Conservation (phyloP, 2,113 vertebrate genomes). For the Oceanodroma tethys region DNA sequence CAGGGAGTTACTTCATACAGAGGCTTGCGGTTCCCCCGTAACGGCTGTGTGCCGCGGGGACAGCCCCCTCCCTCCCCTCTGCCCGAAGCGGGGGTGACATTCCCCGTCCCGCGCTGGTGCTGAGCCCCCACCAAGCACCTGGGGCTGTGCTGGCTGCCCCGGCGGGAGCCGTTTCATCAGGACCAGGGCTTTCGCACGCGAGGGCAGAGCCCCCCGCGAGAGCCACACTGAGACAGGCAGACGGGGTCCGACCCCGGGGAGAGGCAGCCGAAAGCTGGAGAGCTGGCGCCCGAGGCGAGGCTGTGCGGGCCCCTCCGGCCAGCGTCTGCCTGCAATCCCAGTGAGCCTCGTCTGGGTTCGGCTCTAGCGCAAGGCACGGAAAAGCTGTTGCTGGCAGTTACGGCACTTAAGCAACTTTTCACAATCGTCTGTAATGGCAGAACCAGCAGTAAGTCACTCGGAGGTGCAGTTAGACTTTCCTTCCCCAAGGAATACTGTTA, state of each 20-base stretch:
- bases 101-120: background rate
- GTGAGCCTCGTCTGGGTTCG: fast-evolving
- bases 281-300: fast-evolving
- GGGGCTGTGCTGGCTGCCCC: background rate
- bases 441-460: background rate
- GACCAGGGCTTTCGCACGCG: fast-evolving
- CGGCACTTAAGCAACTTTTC: background rate
- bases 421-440: background rate
- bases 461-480: background rate
- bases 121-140: background rate
- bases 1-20: background rate
- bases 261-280: background rate
- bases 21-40: background rate
- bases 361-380: background rate
- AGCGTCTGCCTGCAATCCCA: background rate
- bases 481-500: slow-evolving; percentile 17
- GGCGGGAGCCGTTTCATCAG: background rate
- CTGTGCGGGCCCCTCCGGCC: background rate
- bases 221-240: background rate
- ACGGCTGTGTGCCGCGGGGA: background rate
- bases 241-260: fast-evolving
- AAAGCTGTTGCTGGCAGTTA: background rate
- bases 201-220: background rate
- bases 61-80: background rate
- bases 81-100: background rate